Percentiles rank a stretch among this genome's conserved stretches.
These are phyloP conservation scores for Phenganax marumi DNA, from an alignment of 92 coral and sea anemone genomes.

Conservation along the genomic window DNA sequence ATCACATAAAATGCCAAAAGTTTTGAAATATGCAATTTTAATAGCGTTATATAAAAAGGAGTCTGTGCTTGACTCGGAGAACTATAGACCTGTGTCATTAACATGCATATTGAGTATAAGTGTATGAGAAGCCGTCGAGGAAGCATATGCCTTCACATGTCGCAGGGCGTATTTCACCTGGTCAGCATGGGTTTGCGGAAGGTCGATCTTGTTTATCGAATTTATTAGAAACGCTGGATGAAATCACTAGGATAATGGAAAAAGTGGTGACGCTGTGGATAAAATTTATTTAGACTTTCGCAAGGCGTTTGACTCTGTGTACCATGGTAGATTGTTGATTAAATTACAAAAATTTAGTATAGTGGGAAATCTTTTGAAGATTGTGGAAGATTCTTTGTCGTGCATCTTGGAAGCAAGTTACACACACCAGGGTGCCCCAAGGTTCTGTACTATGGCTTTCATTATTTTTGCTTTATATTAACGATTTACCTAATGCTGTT, in stretches of 20 bases:
- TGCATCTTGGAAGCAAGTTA: slow-evolving; percentile 1
- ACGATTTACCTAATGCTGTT: neutral
- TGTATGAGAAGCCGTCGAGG: no score
- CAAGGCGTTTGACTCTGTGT: neutral
- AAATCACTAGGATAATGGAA: neutral
- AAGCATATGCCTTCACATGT: no score
- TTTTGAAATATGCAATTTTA: slow-evolving; percentile 1
- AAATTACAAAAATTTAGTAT: slow-evolving; percentile 10
- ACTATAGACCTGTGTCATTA: neutral
- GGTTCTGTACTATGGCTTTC: no score
- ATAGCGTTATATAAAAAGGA: neutral
- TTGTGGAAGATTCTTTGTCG: slow-evolving; percentile 14
- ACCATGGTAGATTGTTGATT: slow-evolving; percentile 1
- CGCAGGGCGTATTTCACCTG: no score
- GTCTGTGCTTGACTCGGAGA: neutral
- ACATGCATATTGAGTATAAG: no score
- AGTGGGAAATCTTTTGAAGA: neutral
- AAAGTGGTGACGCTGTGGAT: neutral
- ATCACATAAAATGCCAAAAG: neutral
- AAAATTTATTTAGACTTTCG: neutral
- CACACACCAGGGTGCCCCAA: neutral
- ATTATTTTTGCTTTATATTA: neutral
- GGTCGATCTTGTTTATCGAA: no score
- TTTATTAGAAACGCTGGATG: neutral
- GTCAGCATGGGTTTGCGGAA: no score